Evolutionary conservation across 2,113 vertebrate genomes (phyloP).

Genomic region (Cranoglanis bouderius): DNA sequence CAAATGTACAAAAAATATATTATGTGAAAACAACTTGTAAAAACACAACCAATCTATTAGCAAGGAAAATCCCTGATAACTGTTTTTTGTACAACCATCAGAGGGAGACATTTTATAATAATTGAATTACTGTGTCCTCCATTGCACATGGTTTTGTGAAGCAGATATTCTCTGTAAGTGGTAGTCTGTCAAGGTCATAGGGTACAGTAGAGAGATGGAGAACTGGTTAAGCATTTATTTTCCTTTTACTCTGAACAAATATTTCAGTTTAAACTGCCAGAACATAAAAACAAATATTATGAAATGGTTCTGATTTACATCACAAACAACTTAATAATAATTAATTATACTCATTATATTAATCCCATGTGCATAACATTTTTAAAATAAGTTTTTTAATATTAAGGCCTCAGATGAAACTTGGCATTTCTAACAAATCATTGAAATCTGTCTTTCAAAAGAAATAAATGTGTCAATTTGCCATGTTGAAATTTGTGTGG

Average conservation of each 20-base stretch:
- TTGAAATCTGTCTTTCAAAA: neutral
- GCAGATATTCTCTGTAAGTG: neutral
- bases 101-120: constrained; percentile 19
- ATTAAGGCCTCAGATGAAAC: neutral
- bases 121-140: neutral
- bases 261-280: neutral
- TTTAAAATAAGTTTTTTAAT: neutral
- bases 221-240: neutral
- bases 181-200: neutral
- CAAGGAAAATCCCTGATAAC: neutral
- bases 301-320: neutral
- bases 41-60: neutral
- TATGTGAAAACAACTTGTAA: neutral
- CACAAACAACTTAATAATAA: neutral
- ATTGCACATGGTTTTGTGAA: neutral
- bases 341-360: neutral
- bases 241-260: neutral
- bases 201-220: neutral
- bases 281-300: neutral
- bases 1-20: too few species aligned
- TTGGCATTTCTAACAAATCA: neutral
- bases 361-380: neutral
- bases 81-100: neutral
- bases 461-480: neutral
- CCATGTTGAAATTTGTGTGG: neutral